These are phyloP conservation scores for Todus mexicanus DNA, from an alignment of 2,797 vertebrate species.

Conservation along the genomic window DNA sequence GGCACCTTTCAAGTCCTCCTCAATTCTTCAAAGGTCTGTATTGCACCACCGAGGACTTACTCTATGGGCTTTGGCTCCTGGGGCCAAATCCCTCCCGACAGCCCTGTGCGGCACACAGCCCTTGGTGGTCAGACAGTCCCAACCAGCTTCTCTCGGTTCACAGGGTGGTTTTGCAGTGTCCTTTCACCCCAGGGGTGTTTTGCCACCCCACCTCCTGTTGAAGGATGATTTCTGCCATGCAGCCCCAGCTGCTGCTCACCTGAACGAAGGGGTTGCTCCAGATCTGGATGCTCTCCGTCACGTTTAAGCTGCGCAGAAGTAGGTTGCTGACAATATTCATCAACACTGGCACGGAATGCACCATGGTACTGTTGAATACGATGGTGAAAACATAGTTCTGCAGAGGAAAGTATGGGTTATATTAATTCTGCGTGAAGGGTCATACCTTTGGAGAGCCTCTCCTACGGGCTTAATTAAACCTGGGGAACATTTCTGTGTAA, in stretches of 20 bases:
- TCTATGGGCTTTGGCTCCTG: background rate
- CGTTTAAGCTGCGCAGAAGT: conserved; percentile 82
- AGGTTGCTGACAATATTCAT: conserved; percentile 92
- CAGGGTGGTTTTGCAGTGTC: rapidly evolving
- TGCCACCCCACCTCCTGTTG: rapidly evolving
- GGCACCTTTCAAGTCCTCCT: background rate
- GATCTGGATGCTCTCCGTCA: conserved; percentile 82
- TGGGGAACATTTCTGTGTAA: background rate
- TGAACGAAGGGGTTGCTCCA: conserved; percentile 94
- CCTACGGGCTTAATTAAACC: background rate
- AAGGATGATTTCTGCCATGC: background rate
- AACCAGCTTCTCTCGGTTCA: rapidly evolving
- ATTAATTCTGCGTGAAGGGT: background rate
- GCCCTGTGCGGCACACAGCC: background rate
- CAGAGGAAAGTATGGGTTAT: background rate
- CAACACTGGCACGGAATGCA: conserved; percentile 89
- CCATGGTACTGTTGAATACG: conserved; percentile 90
- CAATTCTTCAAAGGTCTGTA: background rate
- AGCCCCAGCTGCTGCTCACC: conserved; percentile 73
- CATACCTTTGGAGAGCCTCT: background rate
- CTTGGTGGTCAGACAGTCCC: background rate
- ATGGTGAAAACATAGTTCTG: conserved; percentile 84
- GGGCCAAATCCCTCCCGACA: background rate
- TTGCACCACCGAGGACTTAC: background rate
- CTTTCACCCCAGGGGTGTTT: background rate